phyloP scores from a whole-genome alignment of 2,797 vertebrate species.

The Sebastolobus alascanus region DNA sequence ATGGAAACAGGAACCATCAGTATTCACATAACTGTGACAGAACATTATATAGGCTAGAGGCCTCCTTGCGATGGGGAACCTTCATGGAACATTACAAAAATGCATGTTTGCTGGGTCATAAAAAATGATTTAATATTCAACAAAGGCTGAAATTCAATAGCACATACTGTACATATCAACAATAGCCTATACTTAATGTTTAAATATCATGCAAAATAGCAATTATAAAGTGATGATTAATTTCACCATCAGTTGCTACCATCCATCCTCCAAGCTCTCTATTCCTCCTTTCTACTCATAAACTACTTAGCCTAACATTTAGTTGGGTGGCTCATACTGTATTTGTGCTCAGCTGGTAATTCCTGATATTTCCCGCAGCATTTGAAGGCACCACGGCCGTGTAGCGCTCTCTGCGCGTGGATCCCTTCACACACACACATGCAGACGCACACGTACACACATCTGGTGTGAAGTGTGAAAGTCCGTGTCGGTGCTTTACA shows the following conservation, averaged over 20 bases:
- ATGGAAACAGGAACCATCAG: not conserved
- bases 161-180: not conserved
- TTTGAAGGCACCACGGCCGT: constrained; percentile 59
- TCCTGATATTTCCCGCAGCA: constrained; percentile 32
- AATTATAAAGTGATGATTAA: not conserved
- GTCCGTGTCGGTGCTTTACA: constrained; percentile 37
- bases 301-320: not conserved
- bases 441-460: constrained; percentile 67
- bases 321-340: not conserved
- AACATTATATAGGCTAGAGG: not conserved
- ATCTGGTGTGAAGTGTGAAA: constrained; percentile 77
- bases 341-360: not conserved
- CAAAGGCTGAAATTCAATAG: not conserved
- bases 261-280: not conserved
- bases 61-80: not conserved
- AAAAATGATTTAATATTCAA: not conserved
- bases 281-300: not conserved
- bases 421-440: constrained; percentile 44
- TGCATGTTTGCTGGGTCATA: not conserved
- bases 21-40: constrained; percentile 15
- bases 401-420: constrained; percentile 38
- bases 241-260: not conserved
- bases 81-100: not conserved
- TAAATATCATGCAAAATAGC: not conserved
- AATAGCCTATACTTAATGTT: not conserved